phyloP scores from a whole-genome alignment of 2,113 vertebrate genomes.

The Hypocryptadius cinnamomeus region DNA sequence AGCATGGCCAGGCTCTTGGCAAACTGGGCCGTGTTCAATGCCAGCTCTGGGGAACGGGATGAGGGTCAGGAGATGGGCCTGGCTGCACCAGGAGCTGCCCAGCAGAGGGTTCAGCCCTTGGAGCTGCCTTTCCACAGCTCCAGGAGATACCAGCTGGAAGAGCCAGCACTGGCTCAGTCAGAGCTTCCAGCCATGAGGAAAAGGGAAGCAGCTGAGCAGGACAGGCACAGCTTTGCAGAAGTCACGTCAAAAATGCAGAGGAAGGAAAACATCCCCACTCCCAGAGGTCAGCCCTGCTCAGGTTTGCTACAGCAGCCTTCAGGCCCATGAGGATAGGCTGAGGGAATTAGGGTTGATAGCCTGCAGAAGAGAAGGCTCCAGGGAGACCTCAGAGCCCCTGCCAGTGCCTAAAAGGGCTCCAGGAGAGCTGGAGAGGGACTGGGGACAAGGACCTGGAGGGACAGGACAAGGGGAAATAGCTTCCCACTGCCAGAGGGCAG shows the following conservation, averaged over 20 bases:
- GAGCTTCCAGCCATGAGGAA: not conserved
- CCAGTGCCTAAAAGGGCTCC: accelerated
- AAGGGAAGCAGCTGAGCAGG: not conserved
- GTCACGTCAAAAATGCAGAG: not conserved
- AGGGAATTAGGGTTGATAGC: not conserved
- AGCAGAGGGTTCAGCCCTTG: not conserved
- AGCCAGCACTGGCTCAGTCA: not conserved
- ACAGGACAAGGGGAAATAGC: not conserved
- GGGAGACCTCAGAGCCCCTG: not conserved
- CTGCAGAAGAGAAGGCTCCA: not conserved
- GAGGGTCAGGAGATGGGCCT: not conserved
- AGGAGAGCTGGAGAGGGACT: not conserved
- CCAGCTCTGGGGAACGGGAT: conserved; percentile 67
- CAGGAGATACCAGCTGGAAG: not conserved
- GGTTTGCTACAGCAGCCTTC: not conserved
- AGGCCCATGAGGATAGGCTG: not conserved
- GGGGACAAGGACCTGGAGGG: not conserved
- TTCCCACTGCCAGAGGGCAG: not conserved
- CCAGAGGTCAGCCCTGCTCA: not conserved
- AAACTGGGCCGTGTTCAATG: conserved; percentile 86
- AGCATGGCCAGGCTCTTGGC: conserved; percentile 96
- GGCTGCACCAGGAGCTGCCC: not conserved
- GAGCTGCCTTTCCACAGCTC: not conserved
- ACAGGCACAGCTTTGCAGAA: not conserved
- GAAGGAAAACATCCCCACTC: not conserved